A percentile compares a stretch with the other conserved stretches of the same genome.
Evolutionary conservation across 2,797 vertebrate species (phyloP).

Genomic region (Anableps anableps): DNA sequence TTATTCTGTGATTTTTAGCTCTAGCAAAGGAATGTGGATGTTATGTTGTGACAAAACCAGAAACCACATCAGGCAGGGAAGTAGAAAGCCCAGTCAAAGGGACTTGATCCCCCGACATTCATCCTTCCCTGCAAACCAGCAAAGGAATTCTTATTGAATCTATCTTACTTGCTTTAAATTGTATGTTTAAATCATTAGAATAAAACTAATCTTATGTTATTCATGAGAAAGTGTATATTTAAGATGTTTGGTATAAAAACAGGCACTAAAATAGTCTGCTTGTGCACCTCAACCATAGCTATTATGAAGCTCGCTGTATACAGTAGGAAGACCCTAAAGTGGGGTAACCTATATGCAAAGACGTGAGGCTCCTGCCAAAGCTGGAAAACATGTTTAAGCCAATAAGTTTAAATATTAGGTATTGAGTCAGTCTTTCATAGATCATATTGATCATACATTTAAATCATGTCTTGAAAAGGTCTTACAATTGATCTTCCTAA

Average conservation of each 20-base stretch:
- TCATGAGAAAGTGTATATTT: not conserved
- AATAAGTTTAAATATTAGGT: not conserved
- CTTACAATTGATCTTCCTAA: not conserved
- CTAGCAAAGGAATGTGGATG: not conserved
- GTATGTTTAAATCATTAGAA: not conserved
- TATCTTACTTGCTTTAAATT: not conserved
- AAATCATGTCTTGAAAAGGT: not conserved
- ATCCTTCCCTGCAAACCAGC: not conserved
- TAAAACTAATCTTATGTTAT: not conserved
- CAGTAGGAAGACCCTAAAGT: not conserved
- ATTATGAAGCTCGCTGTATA: not conserved
- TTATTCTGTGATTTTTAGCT: not conserved
- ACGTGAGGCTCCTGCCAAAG: not conserved
- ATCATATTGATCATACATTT: not conserved
- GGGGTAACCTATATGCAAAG: not conserved
- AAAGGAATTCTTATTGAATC: not conserved
- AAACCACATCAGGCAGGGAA: not conserved
- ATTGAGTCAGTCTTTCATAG: not conserved
- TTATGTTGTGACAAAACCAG: not conserved
- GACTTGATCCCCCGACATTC: not conserved
- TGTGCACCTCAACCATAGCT: not conserved
- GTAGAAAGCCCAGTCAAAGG: no score
- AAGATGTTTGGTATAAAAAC: not conserved
- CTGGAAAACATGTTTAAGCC: not conserved
- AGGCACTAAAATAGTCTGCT: not conserved